Percentiles rank a stretch among this genome's conserved stretches.
These are phyloP conservation scores for Liodrosophila aerea DNA, from an alignment of 2,888 invertebrate genomes.

Conservation along the genomic window DNA sequence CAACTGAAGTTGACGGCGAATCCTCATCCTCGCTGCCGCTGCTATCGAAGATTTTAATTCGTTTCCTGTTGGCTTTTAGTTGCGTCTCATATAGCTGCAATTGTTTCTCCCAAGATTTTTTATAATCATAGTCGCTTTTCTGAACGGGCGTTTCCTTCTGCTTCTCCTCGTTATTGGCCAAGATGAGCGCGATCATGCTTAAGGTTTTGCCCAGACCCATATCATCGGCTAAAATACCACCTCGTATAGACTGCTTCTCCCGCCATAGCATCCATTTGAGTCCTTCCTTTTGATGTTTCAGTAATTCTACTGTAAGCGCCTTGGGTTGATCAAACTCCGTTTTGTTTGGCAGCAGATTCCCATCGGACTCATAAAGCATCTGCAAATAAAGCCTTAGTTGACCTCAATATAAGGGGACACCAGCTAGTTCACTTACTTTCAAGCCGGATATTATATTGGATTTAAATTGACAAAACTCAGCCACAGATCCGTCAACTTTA, in stretches of 20 bases:
- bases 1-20: neutral
- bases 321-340: constrained; percentile 13
- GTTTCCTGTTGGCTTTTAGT: constrained; percentile 2
- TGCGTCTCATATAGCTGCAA: neutral
- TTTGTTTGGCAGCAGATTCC: constrained; percentile 6
- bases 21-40: constrained; percentile 11
- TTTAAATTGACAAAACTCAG: constrained; percentile 35
- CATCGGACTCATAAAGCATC: constrained; percentile 14
- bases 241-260: constrained; percentile 90
- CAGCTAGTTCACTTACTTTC: neutral
- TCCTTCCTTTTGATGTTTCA: constrained; percentile 14
- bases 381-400: neutral
- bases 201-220: constrained; percentile 86
- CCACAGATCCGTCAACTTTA: constrained; percentile 7
- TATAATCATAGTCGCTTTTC: constrained; percentile 5
- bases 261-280: constrained; percentile 92
- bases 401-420: neutral
- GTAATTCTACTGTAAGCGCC: constrained; percentile 5
- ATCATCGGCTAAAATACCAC: constrained; percentile 91
- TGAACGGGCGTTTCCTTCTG: neutral
- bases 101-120: constrained; percentile 5
- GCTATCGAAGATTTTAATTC: constrained; percentile 6
- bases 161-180: constrained; percentile 10
- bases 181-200: constrained; percentile 88
- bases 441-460: constrained; percentile 19